phyloP scores from a whole-genome alignment of 2,113 vertebrate genomes.

The Gnathonemus echidnorhynchus region DNA sequence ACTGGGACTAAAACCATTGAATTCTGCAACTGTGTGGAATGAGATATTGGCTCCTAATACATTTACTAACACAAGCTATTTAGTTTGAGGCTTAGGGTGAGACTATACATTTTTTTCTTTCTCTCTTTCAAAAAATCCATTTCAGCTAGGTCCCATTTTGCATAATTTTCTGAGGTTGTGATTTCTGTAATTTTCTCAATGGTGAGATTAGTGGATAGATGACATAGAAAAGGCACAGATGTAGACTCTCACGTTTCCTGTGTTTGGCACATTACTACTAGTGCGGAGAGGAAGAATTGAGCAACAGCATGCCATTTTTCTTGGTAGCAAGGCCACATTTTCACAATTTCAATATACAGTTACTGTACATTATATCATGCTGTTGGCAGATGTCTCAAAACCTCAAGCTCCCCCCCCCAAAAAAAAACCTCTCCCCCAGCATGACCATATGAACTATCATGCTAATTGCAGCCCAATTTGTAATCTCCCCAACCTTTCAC shows the following conservation, averaged over 20 bases:
- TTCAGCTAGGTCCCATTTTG: background rate
- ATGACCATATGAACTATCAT: conserved; percentile 15
- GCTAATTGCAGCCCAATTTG: conserved; percentile 30
- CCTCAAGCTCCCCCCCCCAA: background rate
- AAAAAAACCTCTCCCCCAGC: background rate
- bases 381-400: background rate
- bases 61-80: background rate
- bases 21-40: background rate
- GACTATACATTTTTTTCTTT: background rate
- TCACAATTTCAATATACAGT: background rate
- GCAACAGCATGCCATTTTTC: background rate
- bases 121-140: background rate
- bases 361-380: background rate
- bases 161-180: background rate
- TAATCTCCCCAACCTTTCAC: conserved; percentile 29
- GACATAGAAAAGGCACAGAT: background rate
- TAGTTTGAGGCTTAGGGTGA: background rate
- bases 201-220: background rate
- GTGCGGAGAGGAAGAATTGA: background rate
- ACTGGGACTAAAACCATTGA: background rate
- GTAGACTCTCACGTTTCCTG: background rate
- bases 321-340: background rate
- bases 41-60: background rate
- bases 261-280: background rate
- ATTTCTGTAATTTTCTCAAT: background rate